Percentiles rank a stretch among this genome's conserved stretches.
phyloP scores from a whole-genome alignment of 30 jellyfish, hydroid and myxozoan species.

The Mastigias papua region DNA sequence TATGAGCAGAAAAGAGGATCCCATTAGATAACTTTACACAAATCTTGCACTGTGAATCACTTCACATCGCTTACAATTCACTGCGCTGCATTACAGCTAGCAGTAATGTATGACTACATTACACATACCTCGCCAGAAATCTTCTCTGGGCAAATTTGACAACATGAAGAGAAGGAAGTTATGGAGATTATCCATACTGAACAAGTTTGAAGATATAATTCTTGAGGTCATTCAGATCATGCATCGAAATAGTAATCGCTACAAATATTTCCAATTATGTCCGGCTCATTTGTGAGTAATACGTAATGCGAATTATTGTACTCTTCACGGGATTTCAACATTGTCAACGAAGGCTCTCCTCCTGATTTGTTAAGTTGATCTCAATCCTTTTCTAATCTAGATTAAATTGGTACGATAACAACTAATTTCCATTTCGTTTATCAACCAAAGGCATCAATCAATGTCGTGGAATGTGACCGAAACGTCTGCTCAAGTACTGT shows the following conservation, averaged over 20 bases:
- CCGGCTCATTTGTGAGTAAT: not conserved
- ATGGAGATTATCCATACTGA: no score
- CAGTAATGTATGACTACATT: no score
- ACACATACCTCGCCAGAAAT: no score
- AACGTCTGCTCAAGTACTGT: not conserved
- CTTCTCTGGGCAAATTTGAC: no score
- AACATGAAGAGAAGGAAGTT: no score
- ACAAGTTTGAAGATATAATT: no score
- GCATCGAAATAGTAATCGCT: not conserved
- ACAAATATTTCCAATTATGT: not conserved
- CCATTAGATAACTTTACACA: no score
- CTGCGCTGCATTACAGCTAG: no score
- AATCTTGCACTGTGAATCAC: no score
- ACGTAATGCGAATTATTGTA: not conserved
- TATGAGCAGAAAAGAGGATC: no score
- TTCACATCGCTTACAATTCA: no score
- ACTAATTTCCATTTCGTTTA: not conserved
- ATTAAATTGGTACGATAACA: not conserved
- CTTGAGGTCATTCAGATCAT: no score
- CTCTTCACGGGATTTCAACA: not conserved
- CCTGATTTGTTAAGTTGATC: not conserved
- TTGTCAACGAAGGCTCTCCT: not conserved
- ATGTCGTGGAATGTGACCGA: constrained; percentile 10
- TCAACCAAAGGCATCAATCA: not conserved
- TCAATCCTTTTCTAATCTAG: not conserved